These are phyloP conservation scores for Alauda arvensis DNA, from an alignment of 2,797 vertebrate species.

Conservation along the genomic window DNA sequence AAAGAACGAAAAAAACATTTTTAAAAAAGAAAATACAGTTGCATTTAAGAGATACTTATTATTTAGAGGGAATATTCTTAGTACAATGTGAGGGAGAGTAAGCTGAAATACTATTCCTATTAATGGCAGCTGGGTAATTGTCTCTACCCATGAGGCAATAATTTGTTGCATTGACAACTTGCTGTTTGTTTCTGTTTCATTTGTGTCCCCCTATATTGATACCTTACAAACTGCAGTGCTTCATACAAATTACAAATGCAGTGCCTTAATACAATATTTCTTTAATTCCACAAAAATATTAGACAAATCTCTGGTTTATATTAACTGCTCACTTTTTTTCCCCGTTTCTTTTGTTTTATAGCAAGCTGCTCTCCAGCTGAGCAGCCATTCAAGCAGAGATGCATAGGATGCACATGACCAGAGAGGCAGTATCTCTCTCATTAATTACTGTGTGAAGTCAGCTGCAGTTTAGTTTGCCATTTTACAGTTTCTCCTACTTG, in stretches of 20 bases:
- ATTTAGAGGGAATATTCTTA: not conserved
- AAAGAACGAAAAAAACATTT: not conserved
- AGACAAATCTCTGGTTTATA: not conserved
- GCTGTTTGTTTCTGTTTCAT: not conserved
- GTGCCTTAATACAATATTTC: not conserved
- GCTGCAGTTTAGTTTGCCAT: constrained; percentile 12
- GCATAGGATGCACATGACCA: not conserved
- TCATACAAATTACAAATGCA: not conserved
- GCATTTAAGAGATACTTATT: not conserved
- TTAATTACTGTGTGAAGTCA: not conserved
- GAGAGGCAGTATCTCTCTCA: not conserved
- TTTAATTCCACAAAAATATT: not conserved
- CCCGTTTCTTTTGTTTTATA: not conserved
- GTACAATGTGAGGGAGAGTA: not conserved
- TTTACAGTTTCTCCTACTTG: not conserved
- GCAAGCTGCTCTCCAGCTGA: not conserved
- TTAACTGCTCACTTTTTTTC: not conserved
- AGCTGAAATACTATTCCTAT: not conserved
- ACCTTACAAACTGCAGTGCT: not conserved
- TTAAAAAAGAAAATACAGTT: not conserved
- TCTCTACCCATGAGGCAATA: not conserved
- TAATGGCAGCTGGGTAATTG: not conserved
- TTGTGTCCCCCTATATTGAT: not conserved
- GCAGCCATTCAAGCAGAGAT: not conserved
- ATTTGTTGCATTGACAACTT: not conserved